These are phyloP conservation scores for Notolepis coatsorum DNA, from an alignment of 2,797 vertebrate genomes.

Conservation along the genomic window DNA sequence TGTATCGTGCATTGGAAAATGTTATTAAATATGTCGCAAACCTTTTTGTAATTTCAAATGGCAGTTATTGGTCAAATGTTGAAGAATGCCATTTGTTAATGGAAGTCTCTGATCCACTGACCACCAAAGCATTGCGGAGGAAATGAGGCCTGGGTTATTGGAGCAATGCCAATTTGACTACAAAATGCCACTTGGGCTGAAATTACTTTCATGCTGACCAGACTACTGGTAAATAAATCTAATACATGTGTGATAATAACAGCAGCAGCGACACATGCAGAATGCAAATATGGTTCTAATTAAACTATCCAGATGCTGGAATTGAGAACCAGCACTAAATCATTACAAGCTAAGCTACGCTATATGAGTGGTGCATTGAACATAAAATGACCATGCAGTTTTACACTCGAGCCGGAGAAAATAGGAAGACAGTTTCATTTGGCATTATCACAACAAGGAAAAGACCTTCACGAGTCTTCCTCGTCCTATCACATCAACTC, in stretches of 20 bases:
- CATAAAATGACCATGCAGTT: conserved; percentile 41
- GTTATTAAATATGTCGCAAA: no score
- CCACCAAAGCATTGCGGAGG: no score
- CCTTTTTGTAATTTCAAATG: no score
- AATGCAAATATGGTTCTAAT: conserved; percentile 22
- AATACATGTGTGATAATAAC: neutral
- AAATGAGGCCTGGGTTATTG: no score
- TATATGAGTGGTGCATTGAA: conserved; percentile 43
- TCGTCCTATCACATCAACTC: conserved; percentile 15
- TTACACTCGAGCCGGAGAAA: conserved; percentile 15
- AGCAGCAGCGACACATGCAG: neutral
- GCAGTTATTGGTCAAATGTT: no score
- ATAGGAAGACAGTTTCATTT: conserved; percentile 17
- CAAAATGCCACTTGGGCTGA: no score
- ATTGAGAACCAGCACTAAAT: conserved; percentile 10
- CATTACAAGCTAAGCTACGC: conserved; percentile 34
- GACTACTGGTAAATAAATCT: no score
- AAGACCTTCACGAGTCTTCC: conserved; percentile 11
- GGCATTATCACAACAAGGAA: conserved; percentile 16
- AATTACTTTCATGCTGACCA: no score
- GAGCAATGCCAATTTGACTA: no score
- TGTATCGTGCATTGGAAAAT: no score
- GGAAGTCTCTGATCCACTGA: no score
- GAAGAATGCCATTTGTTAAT: no score
- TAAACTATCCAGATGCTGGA: conserved; percentile 35